phyloP scores from a whole-genome alignment of 2,797 vertebrate species.

The Dendrocincla tyrannina region DNA sequence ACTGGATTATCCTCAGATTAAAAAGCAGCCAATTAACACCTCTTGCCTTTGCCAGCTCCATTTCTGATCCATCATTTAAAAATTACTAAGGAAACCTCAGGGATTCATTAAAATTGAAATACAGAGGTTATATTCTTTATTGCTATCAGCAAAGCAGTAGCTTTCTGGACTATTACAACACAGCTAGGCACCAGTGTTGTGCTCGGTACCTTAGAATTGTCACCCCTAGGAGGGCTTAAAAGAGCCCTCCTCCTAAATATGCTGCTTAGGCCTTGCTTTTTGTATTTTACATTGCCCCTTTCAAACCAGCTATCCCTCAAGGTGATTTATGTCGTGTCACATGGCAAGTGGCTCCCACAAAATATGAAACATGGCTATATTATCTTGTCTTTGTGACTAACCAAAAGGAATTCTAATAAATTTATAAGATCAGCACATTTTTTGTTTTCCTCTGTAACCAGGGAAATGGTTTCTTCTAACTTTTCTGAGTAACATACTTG shows the following conservation, averaged over 20 bases:
- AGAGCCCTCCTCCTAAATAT: neutral
- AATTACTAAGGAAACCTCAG: neutral
- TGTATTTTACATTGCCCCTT: neutral
- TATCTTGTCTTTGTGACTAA: neutral
- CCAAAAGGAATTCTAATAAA: neutral
- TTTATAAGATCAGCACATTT: neutral
- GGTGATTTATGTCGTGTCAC: neutral
- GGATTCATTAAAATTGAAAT: neutral
- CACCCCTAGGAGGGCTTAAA: neutral
- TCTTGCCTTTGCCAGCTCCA: neutral
- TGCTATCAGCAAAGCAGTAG: neutral
- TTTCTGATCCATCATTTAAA: neutral
- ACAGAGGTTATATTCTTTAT: neutral
- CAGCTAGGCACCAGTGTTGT: neutral
- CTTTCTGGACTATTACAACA: neutral
- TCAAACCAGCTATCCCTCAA: neutral
- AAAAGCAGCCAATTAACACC: neutral
- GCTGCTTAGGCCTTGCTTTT: neutral
- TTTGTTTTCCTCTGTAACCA: neutral
- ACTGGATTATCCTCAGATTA: neutral
- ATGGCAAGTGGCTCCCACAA: neutral
- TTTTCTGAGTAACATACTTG: neutral
- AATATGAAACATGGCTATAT: neutral
- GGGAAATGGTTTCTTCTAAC: neutral
- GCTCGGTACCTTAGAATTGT: neutral